A percentile compares a stretch with the other conserved stretches of the same genome.
phyloP scores from a whole-genome alignment of 2,797 vertebrate genomes.

The Cirrhinus molitorella region DNA sequence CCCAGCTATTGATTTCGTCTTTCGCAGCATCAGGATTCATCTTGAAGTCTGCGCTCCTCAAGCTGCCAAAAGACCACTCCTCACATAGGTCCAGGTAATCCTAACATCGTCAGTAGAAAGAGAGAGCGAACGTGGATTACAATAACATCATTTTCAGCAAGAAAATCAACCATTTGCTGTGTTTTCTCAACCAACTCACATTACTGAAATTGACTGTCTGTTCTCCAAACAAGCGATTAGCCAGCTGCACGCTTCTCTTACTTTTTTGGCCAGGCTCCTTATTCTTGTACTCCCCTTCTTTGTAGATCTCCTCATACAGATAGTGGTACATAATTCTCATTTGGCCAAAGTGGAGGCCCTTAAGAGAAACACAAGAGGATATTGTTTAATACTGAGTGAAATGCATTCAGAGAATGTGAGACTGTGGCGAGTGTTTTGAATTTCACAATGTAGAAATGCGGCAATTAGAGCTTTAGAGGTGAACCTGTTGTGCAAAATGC shows the following conservation, averaged over 20 bases:
- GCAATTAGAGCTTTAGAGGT: not conserved
- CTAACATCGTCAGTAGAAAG: not conserved
- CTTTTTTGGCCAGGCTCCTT: too few species aligned
- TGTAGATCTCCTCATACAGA: conserved; percentile 10
- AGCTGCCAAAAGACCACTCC: not conserved
- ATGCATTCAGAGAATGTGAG: not conserved
- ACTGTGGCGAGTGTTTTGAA: not conserved
- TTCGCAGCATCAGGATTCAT: not conserved
- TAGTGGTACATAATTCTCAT: not conserved
- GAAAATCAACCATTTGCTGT: not conserved
- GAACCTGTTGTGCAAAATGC: not conserved
- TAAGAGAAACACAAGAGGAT: not conserved
- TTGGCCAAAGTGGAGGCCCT: not conserved
- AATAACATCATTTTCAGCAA: not conserved
- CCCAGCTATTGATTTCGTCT: rapidly evolving
- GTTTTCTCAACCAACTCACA: not conserved
- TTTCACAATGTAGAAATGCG: not conserved
- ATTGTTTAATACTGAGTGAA: not conserved
- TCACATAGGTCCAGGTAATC: not conserved
- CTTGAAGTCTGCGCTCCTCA: not conserved
- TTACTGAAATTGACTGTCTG: not conserved
- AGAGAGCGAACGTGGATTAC: not conserved
- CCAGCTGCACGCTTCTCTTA: not conserved
- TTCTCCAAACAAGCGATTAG: not conserved
- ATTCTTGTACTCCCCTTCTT: not conserved